Conservation (phyloP, 2,888 invertebrate genomes). For the Phaonia tiefii region DNA sequence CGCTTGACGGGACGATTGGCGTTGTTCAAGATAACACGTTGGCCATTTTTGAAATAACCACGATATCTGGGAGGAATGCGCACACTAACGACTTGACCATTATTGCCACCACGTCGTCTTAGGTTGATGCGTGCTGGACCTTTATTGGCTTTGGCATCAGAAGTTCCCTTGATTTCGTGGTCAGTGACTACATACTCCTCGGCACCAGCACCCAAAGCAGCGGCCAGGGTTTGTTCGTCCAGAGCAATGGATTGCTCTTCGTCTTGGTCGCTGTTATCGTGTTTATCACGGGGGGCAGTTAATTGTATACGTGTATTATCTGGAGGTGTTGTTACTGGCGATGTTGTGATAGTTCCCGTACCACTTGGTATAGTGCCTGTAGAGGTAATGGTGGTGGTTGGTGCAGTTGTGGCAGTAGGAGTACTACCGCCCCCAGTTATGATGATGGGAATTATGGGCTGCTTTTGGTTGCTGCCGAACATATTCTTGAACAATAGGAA, state of each 20-base stretch:
- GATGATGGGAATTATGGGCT: slow-evolving; percentile 76
- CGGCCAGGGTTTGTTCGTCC: slow-evolving; percentile 72
- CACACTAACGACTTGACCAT: slow-evolving; percentile 73
- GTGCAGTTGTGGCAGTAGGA: slow-evolving; percentile 38
- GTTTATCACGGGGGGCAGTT: slow-evolving; percentile 54
- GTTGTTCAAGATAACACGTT: slow-evolving; percentile 73
- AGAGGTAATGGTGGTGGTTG: slow-evolving; percentile 65
- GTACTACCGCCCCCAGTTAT: slow-evolving; percentile 71
- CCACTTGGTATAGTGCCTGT: slow-evolving; percentile 69
- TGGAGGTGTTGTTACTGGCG: slow-evolving; percentile 46
- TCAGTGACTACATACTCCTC: slow-evolving; percentile 74
- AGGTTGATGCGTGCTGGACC: slow-evolving; percentile 71
- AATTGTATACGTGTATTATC: slow-evolving; percentile 49
- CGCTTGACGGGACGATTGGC: slow-evolving; percentile 68
- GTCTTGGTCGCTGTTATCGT: not conserved
- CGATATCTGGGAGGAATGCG: slow-evolving; percentile 76
- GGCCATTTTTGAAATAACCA: slow-evolving; percentile 76
- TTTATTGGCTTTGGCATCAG: slow-evolving; percentile 70
- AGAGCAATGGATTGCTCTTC: slow-evolving; percentile 53
- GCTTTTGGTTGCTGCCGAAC: slow-evolving; percentile 70
- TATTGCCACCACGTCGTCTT: slow-evolving; percentile 72
- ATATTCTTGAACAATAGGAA: slow-evolving; percentile 75
- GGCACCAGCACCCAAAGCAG: slow-evolving; percentile 71
- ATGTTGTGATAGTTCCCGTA: slow-evolving; percentile 68
- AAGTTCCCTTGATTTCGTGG: slow-evolving; percentile 69